Evolutionary conservation across 2,888 invertebrate species (phyloP), one percentile per base, ranked within the genome.

Genomic region (Heteromurus nitidus): DNA sequence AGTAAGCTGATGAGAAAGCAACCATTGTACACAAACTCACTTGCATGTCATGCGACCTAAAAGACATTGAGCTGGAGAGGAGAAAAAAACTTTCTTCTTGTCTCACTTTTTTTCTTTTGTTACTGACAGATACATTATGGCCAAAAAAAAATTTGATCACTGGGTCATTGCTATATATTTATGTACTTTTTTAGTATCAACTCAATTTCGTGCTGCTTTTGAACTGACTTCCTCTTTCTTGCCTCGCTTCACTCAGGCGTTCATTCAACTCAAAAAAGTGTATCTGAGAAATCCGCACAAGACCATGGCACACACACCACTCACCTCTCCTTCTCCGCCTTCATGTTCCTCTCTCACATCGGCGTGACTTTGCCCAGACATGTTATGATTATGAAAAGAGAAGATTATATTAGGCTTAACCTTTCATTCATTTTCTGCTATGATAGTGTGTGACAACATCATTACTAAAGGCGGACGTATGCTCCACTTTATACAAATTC

Each of bases 371-470:
- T n/a, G n/a, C n/a, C n/a, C n/a, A n/a, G n/a, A n/a, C n/a, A 18
- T 50, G n/a, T 50, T 50, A 50, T 18, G 3, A 50, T 18, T 50
- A 50, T 50, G 11, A 58, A n/a, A 70, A 58, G 24, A 7, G 50
- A 36, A 50, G 70, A 60, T 58, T 72, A 60, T 42, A 3, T 28
- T 30, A 18, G 53, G 70, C 22, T 72, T 72, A 72, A 72, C 70
- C 58, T 60, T 72, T 72, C 70, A 72, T 72, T 58, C 70, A 60
- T 60, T 42, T 72, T 60, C 30, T 26, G 58, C 44, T 60, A 60
- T 72, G 36, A 72, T 72, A 28, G 58, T 42, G 36, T 72, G 42
- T 72, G 58, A 72, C 70, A 72, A 60, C 70, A 60, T 60, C 26
- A 72, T 72, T 72, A 72, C 55, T 53, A 50, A 36, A 9, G 50